These are phyloP conservation scores for Ranitomeya imitator DNA, from an alignment of 2,113 vertebrate genomes.

Conservation along the genomic window DNA sequence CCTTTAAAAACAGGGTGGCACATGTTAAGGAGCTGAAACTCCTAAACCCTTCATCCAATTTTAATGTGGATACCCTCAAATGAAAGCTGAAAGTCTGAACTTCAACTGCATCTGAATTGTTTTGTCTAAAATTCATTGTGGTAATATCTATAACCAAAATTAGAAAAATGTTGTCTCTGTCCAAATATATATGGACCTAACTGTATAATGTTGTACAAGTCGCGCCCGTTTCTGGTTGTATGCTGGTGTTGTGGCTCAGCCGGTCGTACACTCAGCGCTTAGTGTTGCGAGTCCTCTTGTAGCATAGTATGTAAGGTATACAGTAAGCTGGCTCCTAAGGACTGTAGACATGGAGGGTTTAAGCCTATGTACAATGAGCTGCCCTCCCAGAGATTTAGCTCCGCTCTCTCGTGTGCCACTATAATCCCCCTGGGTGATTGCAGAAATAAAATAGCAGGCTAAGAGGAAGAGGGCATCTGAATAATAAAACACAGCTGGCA, in stretches of 20 bases:
- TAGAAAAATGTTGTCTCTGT: too few relatives aligned
- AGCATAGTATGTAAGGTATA: slow-evolving; percentile 21
- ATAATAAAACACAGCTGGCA: slow-evolving; percentile 33
- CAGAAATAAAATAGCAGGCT: neutral
- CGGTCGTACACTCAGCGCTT: neutral
- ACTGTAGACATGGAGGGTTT: slow-evolving; percentile 10
- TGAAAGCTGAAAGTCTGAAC: too few relatives aligned
- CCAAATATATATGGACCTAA: too few relatives aligned
- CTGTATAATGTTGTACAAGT: too few relatives aligned
- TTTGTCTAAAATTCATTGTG: too few relatives aligned
- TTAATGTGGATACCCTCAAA: too few relatives aligned
- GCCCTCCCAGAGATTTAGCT: neutral
- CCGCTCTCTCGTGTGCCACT: slow-evolving; percentile 11
- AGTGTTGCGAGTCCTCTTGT: neutral
- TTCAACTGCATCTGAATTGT: too few relatives aligned
- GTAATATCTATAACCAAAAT: too few relatives aligned
- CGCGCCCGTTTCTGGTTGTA: neutral
- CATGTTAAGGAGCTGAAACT: too few relatives aligned
- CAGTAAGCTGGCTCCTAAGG: slow-evolving; percentile 14
- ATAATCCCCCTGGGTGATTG: slow-evolving; percentile 17
- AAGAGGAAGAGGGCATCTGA: neutral
- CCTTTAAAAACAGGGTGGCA: too few relatives aligned
- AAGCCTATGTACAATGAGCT: slow-evolving; percentile 25
- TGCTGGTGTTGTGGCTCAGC: neutral
- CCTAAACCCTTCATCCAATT: too few relatives aligned